Percentiles rank a stretch among this genome's conserved stretches.
phyloP scores from a whole-genome alignment of 2,113 vertebrate genomes.

The Euleptes europaea region DNA sequence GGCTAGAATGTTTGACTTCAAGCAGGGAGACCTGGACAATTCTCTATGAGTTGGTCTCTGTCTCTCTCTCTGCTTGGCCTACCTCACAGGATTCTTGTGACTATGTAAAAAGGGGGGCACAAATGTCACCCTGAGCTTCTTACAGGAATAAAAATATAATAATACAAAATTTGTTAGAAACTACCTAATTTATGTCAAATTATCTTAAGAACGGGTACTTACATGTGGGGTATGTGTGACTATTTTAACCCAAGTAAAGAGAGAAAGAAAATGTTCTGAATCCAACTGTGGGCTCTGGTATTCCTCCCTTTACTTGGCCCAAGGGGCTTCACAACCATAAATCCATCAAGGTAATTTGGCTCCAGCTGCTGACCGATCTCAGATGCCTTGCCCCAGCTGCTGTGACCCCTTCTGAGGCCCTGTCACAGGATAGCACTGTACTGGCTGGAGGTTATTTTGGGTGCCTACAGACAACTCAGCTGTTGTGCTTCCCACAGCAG shows the following conservation, averaged over 20 bases:
- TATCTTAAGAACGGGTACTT: background rate
- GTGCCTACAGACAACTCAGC: constrained; percentile 45
- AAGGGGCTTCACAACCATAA: background rate
- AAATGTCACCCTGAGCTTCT: too few species aligned
- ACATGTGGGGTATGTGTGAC: background rate
- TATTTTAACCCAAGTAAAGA: background rate
- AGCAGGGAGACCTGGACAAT: too few species aligned
- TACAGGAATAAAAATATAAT: too few species aligned
- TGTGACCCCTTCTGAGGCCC: background rate
- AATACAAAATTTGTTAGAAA: background rate
- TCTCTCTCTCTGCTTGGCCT: too few species aligned
- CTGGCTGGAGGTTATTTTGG: constrained; percentile 51
- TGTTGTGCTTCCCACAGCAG: constrained; percentile 32
- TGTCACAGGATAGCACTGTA: constrained; percentile 47
- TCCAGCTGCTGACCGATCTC: background rate
- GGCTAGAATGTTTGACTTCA: too few species aligned
- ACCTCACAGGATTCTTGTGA: too few species aligned
- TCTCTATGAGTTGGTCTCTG: too few species aligned
- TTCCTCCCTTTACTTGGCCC: background rate
- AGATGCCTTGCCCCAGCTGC: background rate
- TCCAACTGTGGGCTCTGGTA: background rate
- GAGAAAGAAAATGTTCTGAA: background rate
- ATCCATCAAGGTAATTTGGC: background rate
- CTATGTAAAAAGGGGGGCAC: too few species aligned
- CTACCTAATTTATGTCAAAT: background rate